A percentile compares a stretch with the other conserved stretches of the same genome.
These are phyloP conservation scores for Aphidius gifuensis DNA, from an alignment of 1,140 invertebrate species.

Conservation along the genomic window DNA sequence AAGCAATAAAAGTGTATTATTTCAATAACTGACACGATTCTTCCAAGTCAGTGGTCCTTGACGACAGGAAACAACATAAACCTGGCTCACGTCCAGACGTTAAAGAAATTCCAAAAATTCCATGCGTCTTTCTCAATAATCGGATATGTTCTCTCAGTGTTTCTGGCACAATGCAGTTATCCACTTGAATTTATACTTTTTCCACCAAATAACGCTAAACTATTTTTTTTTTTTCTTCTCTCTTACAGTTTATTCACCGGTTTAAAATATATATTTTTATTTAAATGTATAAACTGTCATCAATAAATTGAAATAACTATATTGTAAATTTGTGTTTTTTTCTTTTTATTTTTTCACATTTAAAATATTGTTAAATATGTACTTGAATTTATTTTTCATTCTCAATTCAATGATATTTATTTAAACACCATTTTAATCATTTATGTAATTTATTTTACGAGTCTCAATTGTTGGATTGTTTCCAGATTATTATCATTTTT, in stretches of 20 bases:
- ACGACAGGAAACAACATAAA: conserved; percentile 52
- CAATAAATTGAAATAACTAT: too few species aligned
- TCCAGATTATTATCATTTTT: too few species aligned
- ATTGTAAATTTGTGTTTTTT: too few species aligned
- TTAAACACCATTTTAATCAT: too few species aligned
- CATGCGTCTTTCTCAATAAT: conserved; percentile 46
- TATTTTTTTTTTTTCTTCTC: conserved; percentile 6
- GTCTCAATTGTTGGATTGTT: too few species aligned
- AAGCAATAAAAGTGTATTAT: conserved; percentile 51
- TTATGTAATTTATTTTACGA: too few species aligned
- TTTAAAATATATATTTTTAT: not conserved
- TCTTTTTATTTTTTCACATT: too few species aligned
- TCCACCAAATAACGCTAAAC: conserved; percentile 13
- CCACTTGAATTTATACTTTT: conserved; percentile 45
- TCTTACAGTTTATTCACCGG: conserved; percentile 8
- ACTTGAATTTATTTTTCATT: too few species aligned
- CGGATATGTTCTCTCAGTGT: conserved; percentile 50
- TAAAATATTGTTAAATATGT: too few species aligned
- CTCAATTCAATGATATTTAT: too few species aligned
- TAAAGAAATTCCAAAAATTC: conserved; percentile 49
- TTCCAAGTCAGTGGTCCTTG: conserved; percentile 45
- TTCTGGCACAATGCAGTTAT: conserved; percentile 51
- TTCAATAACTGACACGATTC: conserved; percentile 51
- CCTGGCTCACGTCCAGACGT: conserved; percentile 42
- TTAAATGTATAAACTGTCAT: too few species aligned